Base-by-base conservation (phyloP, 2,888 invertebrate genomes). In the Dione vanillae region DNA sequence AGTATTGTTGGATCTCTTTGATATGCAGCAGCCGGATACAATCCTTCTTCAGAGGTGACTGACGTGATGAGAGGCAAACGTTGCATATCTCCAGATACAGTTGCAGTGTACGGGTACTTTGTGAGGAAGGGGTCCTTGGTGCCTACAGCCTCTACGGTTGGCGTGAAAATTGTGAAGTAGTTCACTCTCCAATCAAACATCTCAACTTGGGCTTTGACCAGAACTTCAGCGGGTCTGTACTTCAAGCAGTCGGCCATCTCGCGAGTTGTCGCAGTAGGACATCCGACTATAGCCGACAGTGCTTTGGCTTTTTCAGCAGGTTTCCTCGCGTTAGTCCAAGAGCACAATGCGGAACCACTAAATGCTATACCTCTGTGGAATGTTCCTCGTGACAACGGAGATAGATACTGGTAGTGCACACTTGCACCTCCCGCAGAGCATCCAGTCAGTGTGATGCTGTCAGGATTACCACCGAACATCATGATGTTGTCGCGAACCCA, bases 391-490 rank as follows among this genome's bases (percentile, higher is more conserved):
- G 95, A 95, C 76, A 94, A 79, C 0, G 95, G 94, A 0, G 96
- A 95, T 14, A 97, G 77, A 76, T 95, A 94, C 75, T 96, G 97
- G 74, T 96, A 94, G 82, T 97, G 96, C 0, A 96, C 96, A 77
- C 96, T 96, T 6, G 95, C 96, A 41, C 95, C 96, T 0, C 97
- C 97, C 0, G 97, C 96, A 5, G 96, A 96, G 80, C 95, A 94
- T 2, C 97, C 97, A 0, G 94, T 84, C 3, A 97, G 83, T 0
- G 96, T 95, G 41, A 97, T 93, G 69, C 95, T 95, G 54, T 95
- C 93, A 0, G 96, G 94, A 87, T 96, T 95, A 0, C 97, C 97
- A 1, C 96, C 96, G 78, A 97, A 97, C 81, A 91, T 90, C 76
- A 94, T 87, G 71, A 97, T 96, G 82, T 97, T 96, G 56, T 94